Percentiles rank a stretch among this genome's conserved stretches.
Conservation (phyloP, 2,797 vertebrate genomes). For the Staurois parvus region DNA sequence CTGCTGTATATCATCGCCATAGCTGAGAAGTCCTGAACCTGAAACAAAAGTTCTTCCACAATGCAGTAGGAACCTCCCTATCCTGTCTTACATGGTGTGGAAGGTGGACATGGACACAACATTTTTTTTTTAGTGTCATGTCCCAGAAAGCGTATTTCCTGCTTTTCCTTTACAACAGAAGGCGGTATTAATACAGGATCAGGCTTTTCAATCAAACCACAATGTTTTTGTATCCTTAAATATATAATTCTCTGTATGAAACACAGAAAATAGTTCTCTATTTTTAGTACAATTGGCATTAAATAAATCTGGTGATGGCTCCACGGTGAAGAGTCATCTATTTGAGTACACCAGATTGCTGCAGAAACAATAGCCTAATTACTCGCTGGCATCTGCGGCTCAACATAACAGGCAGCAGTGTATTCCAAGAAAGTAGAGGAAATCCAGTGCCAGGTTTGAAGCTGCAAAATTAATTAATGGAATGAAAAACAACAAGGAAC, state of each 20-base stretch:
- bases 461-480: slow-evolving; percentile 35
- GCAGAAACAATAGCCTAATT: slow-evolving; percentile 37
- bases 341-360: slow-evolving; percentile 28
- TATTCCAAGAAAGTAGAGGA: slow-evolving; percentile 20
- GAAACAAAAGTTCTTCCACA: too few relatives aligned
- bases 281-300: slow-evolving; percentile 15
- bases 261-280: slow-evolving; percentile 22
- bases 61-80: too few relatives aligned
- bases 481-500: slow-evolving; percentile 20
- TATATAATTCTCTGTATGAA: background rate
- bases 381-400: slow-evolving; percentile 40
- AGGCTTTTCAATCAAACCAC: too few relatives aligned
- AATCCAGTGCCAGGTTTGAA: slow-evolving; percentile 12
- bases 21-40: too few relatives aligned
- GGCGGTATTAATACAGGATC: too few relatives aligned
- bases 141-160: too few relatives aligned
- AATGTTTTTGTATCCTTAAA: too few relatives aligned
- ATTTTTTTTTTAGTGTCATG: too few relatives aligned
- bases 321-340: slow-evolving; percentile 1
- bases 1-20: too few relatives aligned
- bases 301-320: background rate
- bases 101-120: too few relatives aligned
- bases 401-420: slow-evolving; percentile 10
- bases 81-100: too few relatives aligned
- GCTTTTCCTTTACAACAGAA: too few relatives aligned